Conservation (phyloP, 1,140 invertebrate species). For the Chionoecetes opilio region DNA sequence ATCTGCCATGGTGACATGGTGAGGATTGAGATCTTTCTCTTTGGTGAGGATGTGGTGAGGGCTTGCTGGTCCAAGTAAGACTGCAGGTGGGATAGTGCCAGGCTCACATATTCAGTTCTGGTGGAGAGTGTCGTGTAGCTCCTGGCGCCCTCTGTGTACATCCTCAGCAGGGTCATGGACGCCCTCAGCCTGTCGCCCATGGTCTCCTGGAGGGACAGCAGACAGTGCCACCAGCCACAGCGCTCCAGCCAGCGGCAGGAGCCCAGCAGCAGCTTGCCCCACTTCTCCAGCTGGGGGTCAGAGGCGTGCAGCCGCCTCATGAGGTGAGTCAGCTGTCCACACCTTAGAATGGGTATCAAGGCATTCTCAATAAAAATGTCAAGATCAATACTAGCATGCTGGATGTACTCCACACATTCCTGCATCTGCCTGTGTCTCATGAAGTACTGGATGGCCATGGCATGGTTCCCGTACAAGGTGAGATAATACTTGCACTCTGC, state of each 20-base stretch:
- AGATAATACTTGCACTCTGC: conserved; percentile 74
- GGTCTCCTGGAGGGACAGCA: conserved; percentile 63
- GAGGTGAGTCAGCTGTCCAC: conserved; percentile 56
- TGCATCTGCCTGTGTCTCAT: conserved; percentile 69
- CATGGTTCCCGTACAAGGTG: conserved; percentile 69
- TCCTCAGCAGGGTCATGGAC: conserved; percentile 69
- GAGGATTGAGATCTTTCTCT: conserved; percentile 42
- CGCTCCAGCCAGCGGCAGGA: conserved; percentile 67
- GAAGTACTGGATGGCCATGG: conserved; percentile 72
- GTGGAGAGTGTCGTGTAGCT: conserved; percentile 48
- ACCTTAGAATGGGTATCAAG: conserved; percentile 62
- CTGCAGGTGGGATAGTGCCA: conserved; percentile 68
- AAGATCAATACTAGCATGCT: conserved; percentile 33
- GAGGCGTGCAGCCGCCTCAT: conserved; percentile 41
- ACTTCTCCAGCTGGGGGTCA: conserved; percentile 70
- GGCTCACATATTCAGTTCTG: conserved; percentile 43
- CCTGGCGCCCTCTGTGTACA: conserved; percentile 57
- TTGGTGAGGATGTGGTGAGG: conserved; percentile 15
- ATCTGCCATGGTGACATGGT: conserved; percentile 70
- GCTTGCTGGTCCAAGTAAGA: conserved; percentile 64
- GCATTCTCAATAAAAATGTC: conserved; percentile 64
- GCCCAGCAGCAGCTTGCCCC: conserved; percentile 66
- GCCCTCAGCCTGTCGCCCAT: conserved; percentile 70
- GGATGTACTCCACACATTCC: conserved; percentile 72
- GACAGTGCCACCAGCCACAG: conserved; percentile 72